Evolutionary conservation across 2,797 vertebrate genomes (phyloP).

Genomic region (Gallinago solitaria): DNA sequence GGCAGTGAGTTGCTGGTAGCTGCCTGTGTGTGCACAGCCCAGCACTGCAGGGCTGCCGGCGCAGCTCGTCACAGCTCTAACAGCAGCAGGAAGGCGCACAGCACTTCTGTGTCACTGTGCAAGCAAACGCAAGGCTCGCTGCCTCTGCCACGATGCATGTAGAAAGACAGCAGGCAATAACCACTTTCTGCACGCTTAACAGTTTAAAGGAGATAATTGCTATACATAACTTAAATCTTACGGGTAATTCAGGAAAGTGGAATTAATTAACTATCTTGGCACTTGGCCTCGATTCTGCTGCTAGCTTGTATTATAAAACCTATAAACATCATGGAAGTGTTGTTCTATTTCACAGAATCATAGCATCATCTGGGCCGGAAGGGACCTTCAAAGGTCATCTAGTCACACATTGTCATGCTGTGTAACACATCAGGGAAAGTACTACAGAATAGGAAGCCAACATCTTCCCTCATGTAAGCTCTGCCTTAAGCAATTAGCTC

Average conservation of each 20-base stretch:
- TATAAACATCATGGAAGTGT: constrained; percentile 32
- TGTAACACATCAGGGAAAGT: constrained; percentile 8
- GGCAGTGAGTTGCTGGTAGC: background rate
- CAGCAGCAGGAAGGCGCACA: background rate
- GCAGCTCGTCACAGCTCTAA: accelerated
- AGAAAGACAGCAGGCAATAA: background rate
- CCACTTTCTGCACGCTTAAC: background rate
- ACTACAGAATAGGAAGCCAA: background rate
- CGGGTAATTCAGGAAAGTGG: constrained; percentile 26
- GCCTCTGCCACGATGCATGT: background rate
- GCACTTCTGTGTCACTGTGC: background rate
- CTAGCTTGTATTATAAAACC: constrained; percentile 54
- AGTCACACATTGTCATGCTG: background rate
- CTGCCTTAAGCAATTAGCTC: background rate
- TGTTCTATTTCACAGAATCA: background rate
- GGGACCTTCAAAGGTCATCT: too few relatives aligned
- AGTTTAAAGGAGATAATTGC: background rate
- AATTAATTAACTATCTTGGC: constrained; percentile 67
- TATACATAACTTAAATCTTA: background rate
- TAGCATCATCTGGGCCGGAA: too few relatives aligned
- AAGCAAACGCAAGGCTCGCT: accelerated
- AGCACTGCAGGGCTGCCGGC: accelerated
- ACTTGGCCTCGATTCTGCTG: constrained; percentile 16
- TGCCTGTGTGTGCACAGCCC: background rate
- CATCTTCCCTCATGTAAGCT: background rate